Conservation (phyloP, 2,113 vertebrate species). For the Platycercus adscitus region DNA sequence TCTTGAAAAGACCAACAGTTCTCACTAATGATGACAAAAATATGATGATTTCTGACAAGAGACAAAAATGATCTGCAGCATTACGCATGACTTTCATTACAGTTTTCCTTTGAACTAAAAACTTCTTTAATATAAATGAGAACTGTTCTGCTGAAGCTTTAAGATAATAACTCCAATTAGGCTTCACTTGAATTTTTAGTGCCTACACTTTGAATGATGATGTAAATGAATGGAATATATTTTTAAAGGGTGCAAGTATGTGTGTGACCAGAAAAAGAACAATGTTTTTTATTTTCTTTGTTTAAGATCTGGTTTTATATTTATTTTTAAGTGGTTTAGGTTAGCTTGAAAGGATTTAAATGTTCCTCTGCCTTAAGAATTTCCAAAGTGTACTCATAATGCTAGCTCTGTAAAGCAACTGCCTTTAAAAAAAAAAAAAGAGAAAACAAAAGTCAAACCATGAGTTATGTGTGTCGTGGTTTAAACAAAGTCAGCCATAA, state of each 20-base stretch:
- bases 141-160: neutral
- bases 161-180: constrained; percentile 46
- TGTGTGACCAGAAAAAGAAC: neutral
- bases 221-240: constrained; percentile 33
- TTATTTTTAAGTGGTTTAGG: neutral
- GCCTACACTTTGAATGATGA: neutral
- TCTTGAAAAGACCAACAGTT: neutral
- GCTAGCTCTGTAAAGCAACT: neutral
- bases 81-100: neutral
- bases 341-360: neutral
- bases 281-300: neutral
- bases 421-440: neutral
- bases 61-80: neutral
- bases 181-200: constrained; percentile 28
- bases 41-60: constrained; percentile 16
- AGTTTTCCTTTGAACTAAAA: constrained; percentile 30
- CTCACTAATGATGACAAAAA: neutral
- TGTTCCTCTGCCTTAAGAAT: neutral
- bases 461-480: fast-evolving
- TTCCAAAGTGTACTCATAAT: neutral
- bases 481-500: too few species aligned
- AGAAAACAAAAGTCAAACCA: neutral
- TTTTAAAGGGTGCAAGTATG: neutral
- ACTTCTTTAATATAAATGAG: constrained; percentile 25
- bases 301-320: neutral